Percentiles rank a stretch among this genome's conserved stretches.
Evolutionary conservation across 1,140 invertebrate species (phyloP).

Genomic region (Pararge aegeria): DNA sequence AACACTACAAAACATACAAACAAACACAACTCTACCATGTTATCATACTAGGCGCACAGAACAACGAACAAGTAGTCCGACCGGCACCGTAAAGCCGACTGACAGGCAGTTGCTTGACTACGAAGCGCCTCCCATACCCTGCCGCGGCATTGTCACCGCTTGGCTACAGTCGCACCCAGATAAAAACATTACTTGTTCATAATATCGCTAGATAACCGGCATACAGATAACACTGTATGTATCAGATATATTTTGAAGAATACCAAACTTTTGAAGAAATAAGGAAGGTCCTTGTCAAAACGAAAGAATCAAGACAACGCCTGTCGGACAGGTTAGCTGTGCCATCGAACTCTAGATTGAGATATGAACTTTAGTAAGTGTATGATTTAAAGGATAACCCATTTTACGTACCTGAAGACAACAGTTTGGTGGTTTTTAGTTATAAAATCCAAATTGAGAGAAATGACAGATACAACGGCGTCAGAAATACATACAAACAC

Average conservation of each 20-base stretch:
- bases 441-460: conserved; percentile 74
- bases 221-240: conserved; percentile 50
- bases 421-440: conserved; percentile 75
- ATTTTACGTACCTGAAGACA: conserved; percentile 62
- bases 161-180: conserved; percentile 45
- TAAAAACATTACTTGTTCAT: conserved; percentile 52
- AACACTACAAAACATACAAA: conserved; percentile 50
- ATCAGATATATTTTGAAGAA: conserved; percentile 16
- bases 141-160: conserved; percentile 45
- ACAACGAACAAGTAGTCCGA: conserved; percentile 54
- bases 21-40: conserved; percentile 59
- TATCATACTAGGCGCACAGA: conserved; percentile 50
- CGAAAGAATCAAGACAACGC: conserved; percentile 50
- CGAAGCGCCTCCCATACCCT: conserved; percentile 27
- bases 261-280: conserved; percentile 20
- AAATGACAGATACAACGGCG: conserved; percentile 68
- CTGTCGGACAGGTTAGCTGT: conserved; percentile 61
- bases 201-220: conserved; percentile 55
- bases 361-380: conserved; percentile 12
- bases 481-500: conserved; percentile 75
- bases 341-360: conserved; percentile 24
- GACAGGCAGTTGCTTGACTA: conserved; percentile 35
- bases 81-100: conserved; percentile 71
- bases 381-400: conserved; percentile 25
- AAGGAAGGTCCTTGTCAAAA: conserved; percentile 27